Evolutionary conservation across 2,888 invertebrate species (phyloP).

Genomic region (Chymomyza fuscimana): DNA sequence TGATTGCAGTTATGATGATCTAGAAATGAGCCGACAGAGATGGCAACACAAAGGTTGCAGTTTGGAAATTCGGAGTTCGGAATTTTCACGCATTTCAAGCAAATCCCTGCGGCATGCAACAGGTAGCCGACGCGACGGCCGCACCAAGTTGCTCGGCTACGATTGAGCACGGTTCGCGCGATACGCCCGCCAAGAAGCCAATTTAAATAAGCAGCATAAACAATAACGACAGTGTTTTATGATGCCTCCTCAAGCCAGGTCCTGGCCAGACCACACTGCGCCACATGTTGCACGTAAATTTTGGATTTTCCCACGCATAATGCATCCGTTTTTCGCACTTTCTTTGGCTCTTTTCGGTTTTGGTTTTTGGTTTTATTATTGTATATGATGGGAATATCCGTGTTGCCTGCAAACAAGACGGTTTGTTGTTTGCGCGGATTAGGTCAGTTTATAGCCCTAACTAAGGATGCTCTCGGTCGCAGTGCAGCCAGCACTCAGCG

Average conservation of each 20-base stretch:
- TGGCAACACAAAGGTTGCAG: not conserved
- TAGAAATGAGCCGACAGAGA: conserved; percentile 32
- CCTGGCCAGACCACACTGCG: conserved; percentile 30
- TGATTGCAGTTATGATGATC: conserved; percentile 41
- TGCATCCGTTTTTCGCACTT: conserved; percentile 54
- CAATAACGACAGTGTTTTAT: conserved; percentile 60
- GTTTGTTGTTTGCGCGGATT: conserved; percentile 26
- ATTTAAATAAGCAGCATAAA: conserved; percentile 76
- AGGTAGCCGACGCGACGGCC: conserved; percentile 34
- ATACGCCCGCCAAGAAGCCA: conserved; percentile 72
- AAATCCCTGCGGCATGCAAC: conserved; percentile 49
- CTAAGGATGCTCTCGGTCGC: not conserved
- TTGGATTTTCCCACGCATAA: conserved; percentile 69
- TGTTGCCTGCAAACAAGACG: conserved; percentile 13
- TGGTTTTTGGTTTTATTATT: conserved; percentile 16
- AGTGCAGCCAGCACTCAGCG: too few relatives aligned
- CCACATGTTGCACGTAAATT: conserved; percentile 33
- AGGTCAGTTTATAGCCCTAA: conserved; percentile 16
- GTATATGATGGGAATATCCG: conserved; percentile 60
- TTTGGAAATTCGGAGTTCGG: not conserved
- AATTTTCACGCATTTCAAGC: conserved; percentile 34
- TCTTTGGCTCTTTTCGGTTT: conserved; percentile 8
- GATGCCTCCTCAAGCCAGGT: conserved; percentile 23
- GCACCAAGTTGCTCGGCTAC: conserved; percentile 4
- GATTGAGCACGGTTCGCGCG: conserved; percentile 15